Conservation (phyloP, 2,888 invertebrate species). For the Carpatolechia fugitivella region DNA sequence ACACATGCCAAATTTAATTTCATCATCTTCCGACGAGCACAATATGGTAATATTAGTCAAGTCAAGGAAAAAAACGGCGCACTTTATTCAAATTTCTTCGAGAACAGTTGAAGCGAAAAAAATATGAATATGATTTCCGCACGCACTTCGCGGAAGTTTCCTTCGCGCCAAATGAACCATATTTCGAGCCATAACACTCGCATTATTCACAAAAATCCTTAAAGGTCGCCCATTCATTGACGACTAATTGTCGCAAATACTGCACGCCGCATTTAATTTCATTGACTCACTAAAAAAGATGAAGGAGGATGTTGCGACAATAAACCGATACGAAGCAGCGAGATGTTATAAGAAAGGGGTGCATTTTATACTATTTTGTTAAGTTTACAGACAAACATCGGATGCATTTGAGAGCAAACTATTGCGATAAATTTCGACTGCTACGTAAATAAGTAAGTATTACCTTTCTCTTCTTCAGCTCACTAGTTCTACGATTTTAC, state of each 20-base stretch:
- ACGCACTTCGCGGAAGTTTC: slow-evolving; percentile 65
- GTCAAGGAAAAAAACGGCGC: slow-evolving; percentile 32
- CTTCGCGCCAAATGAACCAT: slow-evolving; percentile 75
- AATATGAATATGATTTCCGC: slow-evolving; percentile 77
- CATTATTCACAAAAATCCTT: slow-evolving; percentile 65
- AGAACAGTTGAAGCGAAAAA: slow-evolving; percentile 73
- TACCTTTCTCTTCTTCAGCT: too few species aligned
- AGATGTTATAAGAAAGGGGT: too few species aligned
- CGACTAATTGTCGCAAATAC: neutral
- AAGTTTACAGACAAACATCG: too few species aligned
- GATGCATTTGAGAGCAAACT: too few species aligned
- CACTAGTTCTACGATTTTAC: too few species aligned
- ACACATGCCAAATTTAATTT: slow-evolving; percentile 8
- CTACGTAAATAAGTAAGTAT: too few species aligned
- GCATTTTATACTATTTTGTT: too few species aligned
- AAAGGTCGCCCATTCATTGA: slow-evolving; percentile 25
- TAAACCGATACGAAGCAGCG: too few species aligned
- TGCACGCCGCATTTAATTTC: neutral
- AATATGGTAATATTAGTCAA: slow-evolving; percentile 34
- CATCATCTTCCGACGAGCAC: slow-evolving; percentile 16
- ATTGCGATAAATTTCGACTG: too few species aligned
- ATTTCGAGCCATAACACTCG: slow-evolving; percentile 74
- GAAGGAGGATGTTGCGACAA: too few species aligned
- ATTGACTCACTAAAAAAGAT: too few species aligned
- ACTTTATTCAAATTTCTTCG: slow-evolving; percentile 69